These are phyloP conservation scores for Xiphydria camelus DNA, from an alignment of 2,888 invertebrate species.

Conservation along the genomic window DNA sequence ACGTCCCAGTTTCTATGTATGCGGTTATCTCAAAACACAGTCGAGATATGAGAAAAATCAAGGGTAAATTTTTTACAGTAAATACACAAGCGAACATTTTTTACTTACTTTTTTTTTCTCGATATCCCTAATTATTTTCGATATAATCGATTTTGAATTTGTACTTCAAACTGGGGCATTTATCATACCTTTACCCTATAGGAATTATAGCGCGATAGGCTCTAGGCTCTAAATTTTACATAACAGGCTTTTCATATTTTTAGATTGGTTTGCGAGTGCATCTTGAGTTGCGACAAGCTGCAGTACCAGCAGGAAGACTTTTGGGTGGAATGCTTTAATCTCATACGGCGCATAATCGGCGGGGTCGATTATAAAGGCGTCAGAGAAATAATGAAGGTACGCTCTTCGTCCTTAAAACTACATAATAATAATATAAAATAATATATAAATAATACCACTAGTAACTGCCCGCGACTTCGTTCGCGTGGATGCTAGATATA, in stretches of 20 bases:
- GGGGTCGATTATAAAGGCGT: slow-evolving; percentile 96
- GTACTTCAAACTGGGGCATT: not conserved
- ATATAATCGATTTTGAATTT: too few species aligned
- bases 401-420: slow-evolving; percentile 9
- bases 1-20: too few species aligned
- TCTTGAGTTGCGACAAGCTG: slow-evolving; percentile 83
- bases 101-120: too few species aligned
- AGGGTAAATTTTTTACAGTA: too few species aligned
- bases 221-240: not conserved
- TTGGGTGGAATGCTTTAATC: slow-evolving; percentile 86
- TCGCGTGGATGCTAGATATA: too few species aligned
- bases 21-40: too few species aligned
- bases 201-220: not conserved
- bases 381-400: slow-evolving; percentile 86
- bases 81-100: too few species aligned
- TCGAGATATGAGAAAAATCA: too few species aligned
- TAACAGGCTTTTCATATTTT: not conserved
- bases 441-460: not conserved
- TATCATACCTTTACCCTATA: too few species aligned
- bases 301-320: slow-evolving; percentile 79
- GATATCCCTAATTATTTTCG: too few species aligned
- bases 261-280: slow-evolving; percentile 81
- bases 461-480: not conserved
- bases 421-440: slow-evolving; percentile 4
- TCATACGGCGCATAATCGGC: slow-evolving; percentile 83